Conservation (phyloP, 2,113 vertebrate species). For the Corythornis cristatus region DNA sequence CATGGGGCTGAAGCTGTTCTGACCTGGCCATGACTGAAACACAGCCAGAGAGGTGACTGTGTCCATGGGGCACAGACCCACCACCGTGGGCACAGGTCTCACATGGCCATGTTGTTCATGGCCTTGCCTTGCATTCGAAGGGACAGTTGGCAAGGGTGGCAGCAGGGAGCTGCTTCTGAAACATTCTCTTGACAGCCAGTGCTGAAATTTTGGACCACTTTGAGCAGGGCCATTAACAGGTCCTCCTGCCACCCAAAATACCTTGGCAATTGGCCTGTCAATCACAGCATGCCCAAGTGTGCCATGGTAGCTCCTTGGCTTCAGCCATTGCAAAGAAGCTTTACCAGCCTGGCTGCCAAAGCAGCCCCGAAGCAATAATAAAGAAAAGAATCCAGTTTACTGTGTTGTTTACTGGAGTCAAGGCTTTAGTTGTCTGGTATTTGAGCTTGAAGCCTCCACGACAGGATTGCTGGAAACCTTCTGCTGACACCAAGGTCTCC, state of each 20-base stretch:
- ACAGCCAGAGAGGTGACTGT: background rate
- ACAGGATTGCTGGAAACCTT: background rate
- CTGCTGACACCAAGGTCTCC: background rate
- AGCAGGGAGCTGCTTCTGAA: background rate
- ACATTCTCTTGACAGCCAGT: background rate
- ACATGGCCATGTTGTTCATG: accelerated
- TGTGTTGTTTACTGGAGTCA: slow-evolving; percentile 4
- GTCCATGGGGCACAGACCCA: background rate
- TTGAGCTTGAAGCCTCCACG: background rate
- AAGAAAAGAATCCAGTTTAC: background rate
- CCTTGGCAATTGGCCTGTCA: background rate
- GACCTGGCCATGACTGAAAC: background rate
- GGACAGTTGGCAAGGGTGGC: background rate
- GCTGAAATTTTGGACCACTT: background rate
- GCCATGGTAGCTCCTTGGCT: background rate
- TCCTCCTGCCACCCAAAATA: background rate
- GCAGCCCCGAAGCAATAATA: background rate
- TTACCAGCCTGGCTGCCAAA: slow-evolving; percentile 13
- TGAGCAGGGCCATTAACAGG: background rate
- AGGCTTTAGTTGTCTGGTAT: slow-evolving; percentile 1
- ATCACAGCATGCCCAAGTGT: background rate
- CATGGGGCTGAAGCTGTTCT: background rate
- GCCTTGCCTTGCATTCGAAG: background rate
- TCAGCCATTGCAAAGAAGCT: background rate
- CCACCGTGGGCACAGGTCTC: background rate